Evolutionary conservation across 2,113 vertebrate genomes (phyloP).

Genomic region (Stictonetta naevosa): DNA sequence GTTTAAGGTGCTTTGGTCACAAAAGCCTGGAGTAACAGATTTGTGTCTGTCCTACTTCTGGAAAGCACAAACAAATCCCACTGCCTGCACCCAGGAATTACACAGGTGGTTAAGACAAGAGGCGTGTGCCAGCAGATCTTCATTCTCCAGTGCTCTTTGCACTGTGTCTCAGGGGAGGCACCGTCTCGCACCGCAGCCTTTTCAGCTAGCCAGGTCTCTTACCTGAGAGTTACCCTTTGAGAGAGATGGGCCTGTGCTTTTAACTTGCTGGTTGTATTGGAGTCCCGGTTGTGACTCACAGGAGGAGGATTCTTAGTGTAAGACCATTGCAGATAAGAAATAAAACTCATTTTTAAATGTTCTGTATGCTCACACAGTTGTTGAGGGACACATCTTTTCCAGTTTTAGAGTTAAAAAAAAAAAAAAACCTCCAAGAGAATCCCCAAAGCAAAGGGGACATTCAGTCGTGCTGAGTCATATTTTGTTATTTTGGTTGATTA

Average conservation of each 20-base stretch:
- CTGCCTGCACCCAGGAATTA: neutral
- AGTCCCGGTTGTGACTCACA: neutral
- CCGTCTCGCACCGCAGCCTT: neutral
- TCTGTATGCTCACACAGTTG: neutral
- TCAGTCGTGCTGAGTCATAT: conserved; percentile 59
- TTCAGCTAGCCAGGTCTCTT: neutral
- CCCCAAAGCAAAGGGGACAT: neutral
- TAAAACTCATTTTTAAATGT: neutral
- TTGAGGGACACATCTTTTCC: neutral
- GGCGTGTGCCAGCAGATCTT: neutral
- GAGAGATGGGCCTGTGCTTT: neutral
- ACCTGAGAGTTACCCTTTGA: neutral
- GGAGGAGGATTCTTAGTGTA: neutral
- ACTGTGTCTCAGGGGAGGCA: neutral
- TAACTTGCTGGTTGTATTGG: neutral
- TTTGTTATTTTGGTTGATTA: conserved; percentile 53
- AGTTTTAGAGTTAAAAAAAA: neutral
- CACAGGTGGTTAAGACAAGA: neutral
- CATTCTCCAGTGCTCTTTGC: neutral
- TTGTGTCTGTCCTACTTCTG: neutral
- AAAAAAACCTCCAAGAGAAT: neutral
- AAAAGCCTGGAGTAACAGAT: neutral
- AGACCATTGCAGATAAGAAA: neutral
- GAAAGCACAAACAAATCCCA: neutral
- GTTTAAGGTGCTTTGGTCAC: neutral